Evolutionary conservation across 2,888 invertebrate genomes (phyloP), one percentile per base, ranked within the genome.

Genomic region (Auanema freiburgensis): DNA sequence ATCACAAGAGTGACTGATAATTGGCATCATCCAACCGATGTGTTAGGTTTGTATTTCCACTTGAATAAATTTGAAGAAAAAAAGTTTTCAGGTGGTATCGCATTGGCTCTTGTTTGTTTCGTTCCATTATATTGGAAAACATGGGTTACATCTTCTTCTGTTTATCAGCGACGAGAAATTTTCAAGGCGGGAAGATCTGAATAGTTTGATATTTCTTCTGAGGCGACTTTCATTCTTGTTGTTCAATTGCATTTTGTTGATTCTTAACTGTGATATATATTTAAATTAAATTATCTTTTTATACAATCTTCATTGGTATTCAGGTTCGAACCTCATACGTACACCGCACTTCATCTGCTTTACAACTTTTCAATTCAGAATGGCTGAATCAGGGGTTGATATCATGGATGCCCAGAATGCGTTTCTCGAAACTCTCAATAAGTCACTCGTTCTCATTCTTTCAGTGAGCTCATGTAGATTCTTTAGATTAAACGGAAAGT

Each of bases 11-110:
- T 83, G 33, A 81, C 79, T 24, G 83, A 83, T 63, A 69, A 69
- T 61, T 83, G 83, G 83, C 83, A 83, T 65, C 77, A 72, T 63
- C 72, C 73, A 14, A 77, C 81, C 14, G 83, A 83, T 69, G 83
- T 83, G 16, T 56, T 80, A 11, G 83, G 80, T 65, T 65, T 69
- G 43, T 58, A 56, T 25, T n/a, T 43, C 56, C 18, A 21, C 23
- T n/a, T 6, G 52, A 18, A 46, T 10, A 6, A 21, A 5, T 46
- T 6, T 5, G 46, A 46, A 21, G 4, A 46, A 46, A 5, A 12
- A 46, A 46, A 10, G 4, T 18, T 46, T 72, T 46, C 53, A 75
- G 75, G 75, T 25, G 76, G 76, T 23, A 33, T 63, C 21, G 56
- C 72, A 18, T 59, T 76, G 16, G 72, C 74, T 3, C 1, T 65